Base-by-base conservation (phyloP, 2,113 vertebrate species). In the Murina feae region DNA sequence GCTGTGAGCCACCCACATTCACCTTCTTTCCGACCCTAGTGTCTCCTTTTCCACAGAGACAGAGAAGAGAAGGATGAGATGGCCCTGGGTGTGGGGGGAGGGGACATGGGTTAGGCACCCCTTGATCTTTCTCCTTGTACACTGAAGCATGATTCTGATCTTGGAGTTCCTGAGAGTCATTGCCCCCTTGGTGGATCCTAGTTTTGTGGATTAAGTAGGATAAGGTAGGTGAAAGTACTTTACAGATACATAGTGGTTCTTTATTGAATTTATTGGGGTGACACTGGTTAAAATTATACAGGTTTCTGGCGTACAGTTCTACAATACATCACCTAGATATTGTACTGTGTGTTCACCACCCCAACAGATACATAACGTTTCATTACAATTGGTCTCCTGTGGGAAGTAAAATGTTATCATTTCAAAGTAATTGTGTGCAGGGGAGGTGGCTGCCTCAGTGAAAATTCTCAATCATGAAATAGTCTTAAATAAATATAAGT, bases 141-240 rank as follows among this genome's bases (percentile, higher is more conserved):
- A 65, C 9, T 17, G 25, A 72, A 90, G 42, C 28, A 11, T n/a
- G 65, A 11, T 4, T 89, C 21, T 94, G 53, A 28, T 17, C 47
- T 89, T 91, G 30, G 69, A 75, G 86, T 82, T 95, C 95, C 69
- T 89, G 69, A 28, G 85, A 25, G 65, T 58, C 68, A 32, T 23
- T 30, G 82, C 39, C 28, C 47, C 7, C 6, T 53, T 42, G 35
- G 60, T 71, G 51, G 55, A 58, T 81, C 11, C 35, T 4, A 68
- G 16, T 63, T 82, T 79, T 93, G 60, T 79, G 58, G 47, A 63
- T 55, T 42, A 83, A 74, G 28, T 37, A 20, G 16, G 44, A 47
- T 72, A 37, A 93, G 23, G 23, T 68, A 20, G 51, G 28, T 35
- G n/a, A 92, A 92, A 58, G 32, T 42, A 5, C 65, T 68, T 92